These are phyloP conservation scores for Cacatua alba DNA, from an alignment of 2,113 vertebrate genomes.

Conservation along the genomic window DNA sequence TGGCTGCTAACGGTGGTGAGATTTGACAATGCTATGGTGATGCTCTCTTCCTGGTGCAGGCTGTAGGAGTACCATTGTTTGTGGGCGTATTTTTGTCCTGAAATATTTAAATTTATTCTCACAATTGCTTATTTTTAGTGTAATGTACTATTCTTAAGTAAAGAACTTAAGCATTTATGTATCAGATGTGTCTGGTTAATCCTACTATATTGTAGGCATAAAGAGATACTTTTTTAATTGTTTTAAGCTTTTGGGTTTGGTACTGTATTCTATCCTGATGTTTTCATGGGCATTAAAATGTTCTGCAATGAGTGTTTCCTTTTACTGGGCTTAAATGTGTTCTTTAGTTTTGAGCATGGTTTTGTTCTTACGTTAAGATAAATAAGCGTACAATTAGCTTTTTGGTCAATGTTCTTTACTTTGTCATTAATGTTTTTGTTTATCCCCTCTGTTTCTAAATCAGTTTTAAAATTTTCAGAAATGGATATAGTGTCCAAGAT, in stretches of 20 bases:
- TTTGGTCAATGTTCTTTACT: not conserved
- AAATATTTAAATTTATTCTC: not conserved
- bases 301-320: not conserved
- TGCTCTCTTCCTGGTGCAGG: not conserved
- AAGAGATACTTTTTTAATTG: not conserved
- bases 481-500: not conserved
- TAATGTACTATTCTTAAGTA: not conserved
- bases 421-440: not conserved
- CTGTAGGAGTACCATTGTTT: not conserved
- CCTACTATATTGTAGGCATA: not conserved
- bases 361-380: not conserved
- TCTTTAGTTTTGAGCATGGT: not conserved
- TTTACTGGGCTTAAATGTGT: not conserved
- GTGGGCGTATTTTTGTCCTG: not conserved
- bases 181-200: not conserved
- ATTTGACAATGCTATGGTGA: not conserved
- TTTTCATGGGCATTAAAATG: not conserved
- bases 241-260: not conserved
- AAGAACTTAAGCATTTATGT: not conserved
- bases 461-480: not conserved
- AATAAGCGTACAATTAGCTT: not conserved
- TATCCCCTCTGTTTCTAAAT: not conserved
- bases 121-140: not conserved
- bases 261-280: not conserved
- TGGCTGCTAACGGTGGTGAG: not conserved